These are phyloP conservation scores for Chrysolina americana DNA, from an alignment of 2,888 invertebrate species.

Conservation along the genomic window DNA sequence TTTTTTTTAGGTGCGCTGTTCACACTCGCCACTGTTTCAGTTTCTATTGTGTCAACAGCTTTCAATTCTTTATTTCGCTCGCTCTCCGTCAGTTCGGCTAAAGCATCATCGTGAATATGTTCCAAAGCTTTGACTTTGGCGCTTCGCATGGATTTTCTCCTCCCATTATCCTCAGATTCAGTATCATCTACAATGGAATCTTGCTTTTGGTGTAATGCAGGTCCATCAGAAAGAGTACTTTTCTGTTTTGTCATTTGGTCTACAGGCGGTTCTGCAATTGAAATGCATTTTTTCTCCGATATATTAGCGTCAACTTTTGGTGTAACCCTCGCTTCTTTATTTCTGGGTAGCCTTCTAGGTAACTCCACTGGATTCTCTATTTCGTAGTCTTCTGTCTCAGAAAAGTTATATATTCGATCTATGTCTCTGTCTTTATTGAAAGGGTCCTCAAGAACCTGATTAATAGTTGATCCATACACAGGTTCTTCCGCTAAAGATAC, in stretches of 20 bases:
- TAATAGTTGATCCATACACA: background rate
- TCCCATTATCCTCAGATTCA: conserved; percentile 33
- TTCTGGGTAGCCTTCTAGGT: conserved; percentile 38
- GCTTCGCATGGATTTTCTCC: conserved; percentile 48
- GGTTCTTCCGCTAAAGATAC: background rate
- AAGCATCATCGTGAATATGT: conserved; percentile 57
- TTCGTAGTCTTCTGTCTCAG: conserved; percentile 48
- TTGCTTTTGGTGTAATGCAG: background rate
- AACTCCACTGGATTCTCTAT: conserved; percentile 46
- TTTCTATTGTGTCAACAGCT: background rate
- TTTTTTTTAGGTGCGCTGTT: conserved; percentile 24
- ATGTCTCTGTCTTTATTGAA: conserved; percentile 39
- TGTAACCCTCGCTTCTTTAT: conserved; percentile 15
- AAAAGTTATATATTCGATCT: conserved; percentile 48
- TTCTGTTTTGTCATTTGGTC: background rate
- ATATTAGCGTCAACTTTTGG: background rate
- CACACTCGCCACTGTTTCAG: conserved; percentile 10
- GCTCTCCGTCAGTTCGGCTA: conserved; percentile 53
- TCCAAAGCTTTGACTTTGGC: conserved; percentile 59
- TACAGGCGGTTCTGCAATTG: background rate
- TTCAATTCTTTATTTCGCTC: conserved; percentile 38
- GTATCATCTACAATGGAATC: background rate
- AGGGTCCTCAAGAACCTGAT: background rate
- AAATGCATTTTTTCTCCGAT: background rate
- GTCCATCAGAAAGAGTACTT: background rate